Percentiles rank a stretch among this genome's conserved stretches.
phyloP scores from a whole-genome alignment of 2,113 vertebrate genomes.

The Erythrocercus mccallii region DNA sequence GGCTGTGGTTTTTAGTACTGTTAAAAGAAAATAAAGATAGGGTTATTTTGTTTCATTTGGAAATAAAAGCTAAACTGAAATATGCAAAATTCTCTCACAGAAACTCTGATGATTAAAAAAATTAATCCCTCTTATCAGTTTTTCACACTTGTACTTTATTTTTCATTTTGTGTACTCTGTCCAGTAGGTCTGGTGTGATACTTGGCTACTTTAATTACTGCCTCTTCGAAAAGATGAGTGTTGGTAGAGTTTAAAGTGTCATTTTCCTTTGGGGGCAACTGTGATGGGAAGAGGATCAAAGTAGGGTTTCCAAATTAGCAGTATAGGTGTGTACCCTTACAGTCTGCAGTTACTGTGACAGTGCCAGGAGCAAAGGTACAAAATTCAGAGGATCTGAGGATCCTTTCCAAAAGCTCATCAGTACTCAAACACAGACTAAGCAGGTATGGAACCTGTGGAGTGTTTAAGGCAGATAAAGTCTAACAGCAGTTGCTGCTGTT shows the following conservation, averaged over 20 bases:
- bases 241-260: background rate
- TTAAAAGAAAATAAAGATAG: background rate
- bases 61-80: background rate
- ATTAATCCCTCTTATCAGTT: background rate
- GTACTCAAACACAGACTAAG: background rate
- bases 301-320: background rate
- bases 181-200: background rate
- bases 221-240: background rate
- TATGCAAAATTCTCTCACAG: background rate
- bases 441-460: background rate
- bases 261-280: background rate
- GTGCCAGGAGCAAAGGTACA: background rate
- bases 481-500: background rate
- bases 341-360: background rate
- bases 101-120: background rate
- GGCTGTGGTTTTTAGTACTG: background rate
- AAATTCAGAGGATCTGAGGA: background rate
- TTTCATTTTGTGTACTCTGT: background rate
- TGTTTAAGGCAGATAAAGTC: background rate
- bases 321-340: background rate
- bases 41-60: background rate
- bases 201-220: background rate
- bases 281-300: background rate
- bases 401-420: background rate
- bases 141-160: background rate